Base-by-base conservation (phyloP, 2,113 vertebrate genomes). In the Addax nasomaculatus region DNA sequence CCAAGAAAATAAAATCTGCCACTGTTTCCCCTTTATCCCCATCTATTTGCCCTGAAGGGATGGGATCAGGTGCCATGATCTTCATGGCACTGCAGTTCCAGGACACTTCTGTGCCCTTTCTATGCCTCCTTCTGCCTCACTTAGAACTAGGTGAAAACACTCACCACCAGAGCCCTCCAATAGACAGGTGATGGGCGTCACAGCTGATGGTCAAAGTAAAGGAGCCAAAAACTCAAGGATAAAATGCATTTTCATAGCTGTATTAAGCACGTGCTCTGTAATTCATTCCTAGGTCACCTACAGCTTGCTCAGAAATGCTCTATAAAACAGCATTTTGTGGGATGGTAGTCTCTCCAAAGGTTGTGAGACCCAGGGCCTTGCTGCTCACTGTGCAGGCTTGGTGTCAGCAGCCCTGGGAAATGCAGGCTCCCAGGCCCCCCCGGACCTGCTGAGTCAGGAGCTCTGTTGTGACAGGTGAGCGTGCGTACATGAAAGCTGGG, bases 401-500 rank as follows among this genome's bases (percentile, higher is more conserved):
- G 64, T 33, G 9, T 2, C 6, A 4, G 39, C 2, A 0, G 12
- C 8, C 14, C 15, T 7, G 45, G 85, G 76, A 88, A 13, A 30
- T 0, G 30, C 55, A 29, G 17, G 7, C 6, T 6, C 70, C 21
- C 3, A 33, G 49, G 39, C 8, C 60, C 13, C 16, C 21, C 21
- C n/a, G 19, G 15, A 53, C 17, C 60, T 9, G 7, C 29, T 1
- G 21, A 27, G 23, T 27, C 17, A 10, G 53, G 36, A 29, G 29
- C 4, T 21, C 27, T 17, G 14, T 33, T 11, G 25, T 5, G 45
- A 58, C 47, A 81, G 83, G 47, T 17, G 58, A 53, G 2, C 0
- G 0, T 4, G 36, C 0, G 19, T 2, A 11, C 0, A 4, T 2
- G 2, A 11, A 11, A 6, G 25, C 2, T 19, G 0, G 13, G 13